Percentiles rank a stretch among this genome's conserved stretches.
phyloP scores from a whole-genome alignment of 2,888 invertebrate species.

The Lasius platythorax region DNA sequence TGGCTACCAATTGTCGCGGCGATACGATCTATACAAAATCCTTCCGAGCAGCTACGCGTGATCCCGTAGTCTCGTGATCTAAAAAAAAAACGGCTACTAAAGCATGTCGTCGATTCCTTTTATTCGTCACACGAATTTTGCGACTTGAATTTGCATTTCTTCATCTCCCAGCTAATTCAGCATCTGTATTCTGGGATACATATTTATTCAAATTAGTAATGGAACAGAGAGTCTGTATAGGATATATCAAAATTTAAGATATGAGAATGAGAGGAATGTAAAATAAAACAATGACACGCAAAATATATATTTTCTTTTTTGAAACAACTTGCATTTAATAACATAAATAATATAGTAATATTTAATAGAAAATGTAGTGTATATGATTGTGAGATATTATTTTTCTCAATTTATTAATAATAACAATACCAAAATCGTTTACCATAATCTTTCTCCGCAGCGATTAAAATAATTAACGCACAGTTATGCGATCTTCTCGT shows the following conservation, averaged over 20 bases:
- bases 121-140: constrained; percentile 15
- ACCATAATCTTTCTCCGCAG: constrained; percentile 1
- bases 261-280: neutral
- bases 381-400: neutral
- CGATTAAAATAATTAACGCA: constrained; percentile 23
- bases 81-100: constrained; percentile 7
- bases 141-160: neutral
- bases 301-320: neutral
- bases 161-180: neutral
- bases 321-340: neutral
- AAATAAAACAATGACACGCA: neutral
- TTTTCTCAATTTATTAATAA: neutral
- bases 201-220: constrained; percentile 6
- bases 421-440: neutral
- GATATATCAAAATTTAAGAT: constrained; percentile 13
- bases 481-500: constrained; percentile 15
- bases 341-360: constrained; percentile 4
- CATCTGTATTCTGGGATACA: neutral
- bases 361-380: neutral
- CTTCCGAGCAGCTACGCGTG: neutral
- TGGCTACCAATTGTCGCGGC: constrained; percentile 75
- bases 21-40: constrained; percentile 61
- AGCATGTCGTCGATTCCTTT: neutral
- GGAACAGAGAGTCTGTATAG: neutral
- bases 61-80: neutral